phyloP scores from a whole-genome alignment of 1,140 invertebrate genomes.

The Pygmarrhopalites habei region DNA sequence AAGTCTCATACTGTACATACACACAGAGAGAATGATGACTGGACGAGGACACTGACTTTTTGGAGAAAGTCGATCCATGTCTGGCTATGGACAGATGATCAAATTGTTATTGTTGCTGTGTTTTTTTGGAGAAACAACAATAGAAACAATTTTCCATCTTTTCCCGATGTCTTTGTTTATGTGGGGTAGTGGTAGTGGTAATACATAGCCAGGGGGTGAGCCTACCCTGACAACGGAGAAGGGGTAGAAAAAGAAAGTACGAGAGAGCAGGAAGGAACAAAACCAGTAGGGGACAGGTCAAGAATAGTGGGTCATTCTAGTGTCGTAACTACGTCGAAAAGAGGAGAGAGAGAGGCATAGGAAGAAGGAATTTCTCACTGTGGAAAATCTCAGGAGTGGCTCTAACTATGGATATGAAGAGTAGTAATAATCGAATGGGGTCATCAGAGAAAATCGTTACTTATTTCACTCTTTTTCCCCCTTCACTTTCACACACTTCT shows the following conservation, averaged over 20 bases:
- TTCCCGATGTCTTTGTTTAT: too few species aligned
- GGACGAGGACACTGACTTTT: too few species aligned
- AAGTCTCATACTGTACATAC: too few species aligned
- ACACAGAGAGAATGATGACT: too few species aligned
- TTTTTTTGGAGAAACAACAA: too few species aligned
- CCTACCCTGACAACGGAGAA: neutral
- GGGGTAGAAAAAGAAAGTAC: neutral
- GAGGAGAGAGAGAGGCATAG: neutral
- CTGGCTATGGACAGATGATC: too few species aligned
- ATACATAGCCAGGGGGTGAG: neutral
- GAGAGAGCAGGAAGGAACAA: constrained; percentile 16
- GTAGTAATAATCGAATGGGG: constrained; percentile 23
- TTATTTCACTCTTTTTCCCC: constrained; percentile 8
- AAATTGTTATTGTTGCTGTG: too few species aligned
- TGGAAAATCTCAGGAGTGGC: too few species aligned
- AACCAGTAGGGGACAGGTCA: constrained; percentile 24
- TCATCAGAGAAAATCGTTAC: constrained; percentile 25
- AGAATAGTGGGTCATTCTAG: constrained; percentile 24
- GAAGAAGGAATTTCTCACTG: constrained; percentile 2
- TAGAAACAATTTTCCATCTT: too few species aligned
- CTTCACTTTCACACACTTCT: too few species aligned
- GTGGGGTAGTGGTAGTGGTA: neutral
- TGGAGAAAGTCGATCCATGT: too few species aligned
- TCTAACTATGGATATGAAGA: too few species aligned
- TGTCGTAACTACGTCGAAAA: constrained; percentile 1